Evolutionary conservation across 2,888 invertebrate species (phyloP), one percentile per base, ranked within the genome.

Genomic region (Chrysopilus asiliformis): DNA sequence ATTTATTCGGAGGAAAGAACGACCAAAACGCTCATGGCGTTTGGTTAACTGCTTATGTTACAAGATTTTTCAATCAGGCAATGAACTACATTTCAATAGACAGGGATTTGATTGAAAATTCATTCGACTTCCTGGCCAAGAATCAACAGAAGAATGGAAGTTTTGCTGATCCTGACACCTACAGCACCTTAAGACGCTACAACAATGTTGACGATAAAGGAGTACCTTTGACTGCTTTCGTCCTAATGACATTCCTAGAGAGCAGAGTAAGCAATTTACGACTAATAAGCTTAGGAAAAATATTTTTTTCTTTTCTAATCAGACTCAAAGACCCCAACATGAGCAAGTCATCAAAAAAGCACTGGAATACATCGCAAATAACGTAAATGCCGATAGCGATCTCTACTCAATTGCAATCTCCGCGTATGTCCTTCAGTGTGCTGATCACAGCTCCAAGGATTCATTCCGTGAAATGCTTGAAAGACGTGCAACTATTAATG

Each of bases 11-110:
- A n/a, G n/a, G n/a, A 0, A 86, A 86, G 51, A 84, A 85, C 0
- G 64, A 73, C 4, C 77, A 78, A 49, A 51, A 63, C 0, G 55
- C 65, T 0, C 77, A 84, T 1, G 85, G 84, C 24, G 73, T 73
- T 2, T 81, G 82, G 85, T 62, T 90, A 41, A 87, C 89, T 2
- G 86, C 89, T 1, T 89, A 89, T 55, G 85, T 86, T 1, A 71
- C 76, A 1, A 72, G 80, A 47, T 76, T 83, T 1, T 82, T 90
- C 60, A 71, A 71, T 39, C 77, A 81, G 58, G 85, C 85, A 1
- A 67, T 64, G 25, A 61, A 67, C 15, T 78, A 76, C 52, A 79
- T 85, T 15, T 72, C 71, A 45, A 68, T 90, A 16, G 86, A 89
- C 44, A 66, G 71, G 18, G 60, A 62, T 32, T 70, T 84, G 4